A percentile compares a stretch with the other conserved stretches of the same genome.
These are phyloP conservation scores for Tetramorium bicarinatum DNA, from an alignment of 2,888 invertebrate genomes.

Conservation along the genomic window DNA sequence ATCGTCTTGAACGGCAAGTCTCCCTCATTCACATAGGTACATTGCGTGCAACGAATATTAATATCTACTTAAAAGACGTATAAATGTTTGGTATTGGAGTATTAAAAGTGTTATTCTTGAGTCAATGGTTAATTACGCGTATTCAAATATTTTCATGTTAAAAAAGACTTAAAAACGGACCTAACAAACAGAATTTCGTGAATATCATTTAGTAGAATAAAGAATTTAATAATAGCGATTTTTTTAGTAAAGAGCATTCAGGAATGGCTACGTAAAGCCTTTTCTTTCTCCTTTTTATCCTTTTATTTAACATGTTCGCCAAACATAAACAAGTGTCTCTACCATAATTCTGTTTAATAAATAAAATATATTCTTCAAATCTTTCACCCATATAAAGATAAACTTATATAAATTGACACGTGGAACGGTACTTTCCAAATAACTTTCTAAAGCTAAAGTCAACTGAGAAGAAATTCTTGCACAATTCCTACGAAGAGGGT, in stretches of 20 bases:
- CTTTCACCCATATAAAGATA: background rate
- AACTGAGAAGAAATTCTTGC: conserved; percentile 19
- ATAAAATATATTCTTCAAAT: background rate
- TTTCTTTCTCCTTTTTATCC: background rate
- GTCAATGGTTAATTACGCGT: conserved; percentile 1
- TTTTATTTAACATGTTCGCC: background rate
- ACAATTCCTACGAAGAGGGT: background rate
- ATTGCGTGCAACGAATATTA: background rate
- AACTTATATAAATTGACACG: background rate
- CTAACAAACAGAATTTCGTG: background rate
- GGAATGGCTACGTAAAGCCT: background rate
- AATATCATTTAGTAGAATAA: background rate
- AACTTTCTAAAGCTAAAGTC: background rate
- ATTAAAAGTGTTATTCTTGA: background rate
- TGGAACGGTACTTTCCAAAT: background rate
- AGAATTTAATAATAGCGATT: background rate
- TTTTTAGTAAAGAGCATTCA: background rate
- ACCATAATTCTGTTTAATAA: background rate
- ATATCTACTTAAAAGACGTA: background rate
- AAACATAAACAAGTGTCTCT: background rate
- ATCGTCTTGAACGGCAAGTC: conserved; percentile 47
- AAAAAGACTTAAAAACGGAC: background rate
- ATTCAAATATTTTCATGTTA: background rate
- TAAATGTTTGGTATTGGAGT: background rate
- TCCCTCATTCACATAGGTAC: background rate